Percentiles rank a stretch among this genome's conserved stretches.
phyloP scores from a whole-genome alignment of 1,140 invertebrate genomes.

The Zaprionus inermis region DNA sequence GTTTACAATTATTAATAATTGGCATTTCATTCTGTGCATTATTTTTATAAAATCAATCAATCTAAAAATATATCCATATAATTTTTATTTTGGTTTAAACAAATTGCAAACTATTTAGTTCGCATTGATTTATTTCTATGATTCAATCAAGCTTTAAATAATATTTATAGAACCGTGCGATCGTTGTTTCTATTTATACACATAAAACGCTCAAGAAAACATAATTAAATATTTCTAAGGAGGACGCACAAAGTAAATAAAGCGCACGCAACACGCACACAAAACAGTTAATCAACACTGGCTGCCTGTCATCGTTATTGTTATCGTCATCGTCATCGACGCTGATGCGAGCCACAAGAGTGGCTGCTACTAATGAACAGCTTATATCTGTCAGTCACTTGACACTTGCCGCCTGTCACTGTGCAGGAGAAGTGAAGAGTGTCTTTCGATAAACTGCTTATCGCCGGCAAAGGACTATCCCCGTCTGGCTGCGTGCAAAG shows the following conservation, averaged over 20 bases:
- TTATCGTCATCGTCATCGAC: neutral
- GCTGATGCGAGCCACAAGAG: neutral
- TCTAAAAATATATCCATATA: no score
- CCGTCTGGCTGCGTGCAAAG: neutral
- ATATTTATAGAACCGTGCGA: no score
- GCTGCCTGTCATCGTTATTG: slow-evolving; percentile 23
- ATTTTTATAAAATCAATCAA: no score
- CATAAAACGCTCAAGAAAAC: neutral
- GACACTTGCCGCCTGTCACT: slow-evolving; percentile 28
- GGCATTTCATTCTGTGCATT: no score
- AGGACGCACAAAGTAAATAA: neutral
- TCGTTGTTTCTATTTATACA: neutral
- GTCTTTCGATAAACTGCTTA: slow-evolving; percentile 30
- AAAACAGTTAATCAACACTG: slow-evolving; percentile 34
- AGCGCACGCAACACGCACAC: neutral
- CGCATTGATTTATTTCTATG: neutral
- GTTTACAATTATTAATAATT: slow-evolving; percentile 40
- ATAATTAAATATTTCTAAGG: neutral
- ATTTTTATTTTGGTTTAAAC: no score
- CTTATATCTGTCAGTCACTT: slow-evolving; percentile 42
- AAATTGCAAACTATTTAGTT: no score
- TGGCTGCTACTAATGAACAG: slow-evolving; percentile 42
- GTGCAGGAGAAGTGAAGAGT: slow-evolving; percentile 14
- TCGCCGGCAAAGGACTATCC: slow-evolving; percentile 35
- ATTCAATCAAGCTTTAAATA: neutral